phyloP scores from a whole-genome alignment of 2,797 vertebrate genomes.

The Carduelis carduelis region DNA sequence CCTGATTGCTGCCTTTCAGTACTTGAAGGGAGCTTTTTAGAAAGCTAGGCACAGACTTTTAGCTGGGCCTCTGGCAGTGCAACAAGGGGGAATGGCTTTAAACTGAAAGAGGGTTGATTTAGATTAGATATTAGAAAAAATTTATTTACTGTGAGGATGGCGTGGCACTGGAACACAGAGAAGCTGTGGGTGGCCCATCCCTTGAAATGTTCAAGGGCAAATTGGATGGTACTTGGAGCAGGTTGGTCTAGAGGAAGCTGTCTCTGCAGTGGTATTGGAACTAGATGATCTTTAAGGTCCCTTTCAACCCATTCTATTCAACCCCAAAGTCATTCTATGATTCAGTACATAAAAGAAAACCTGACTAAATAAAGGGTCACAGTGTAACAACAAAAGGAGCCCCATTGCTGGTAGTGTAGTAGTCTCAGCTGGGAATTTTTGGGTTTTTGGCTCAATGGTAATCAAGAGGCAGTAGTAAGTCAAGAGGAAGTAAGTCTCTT shows the following conservation, averaged over 20 bases:
- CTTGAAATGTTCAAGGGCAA: not conserved
- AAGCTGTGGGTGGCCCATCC: not conserved
- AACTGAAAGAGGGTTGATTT: not conserved
- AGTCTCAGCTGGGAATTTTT: not conserved
- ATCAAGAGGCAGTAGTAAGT: not conserved
- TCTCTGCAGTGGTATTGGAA: not conserved
- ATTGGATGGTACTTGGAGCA: not conserved
- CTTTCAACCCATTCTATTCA: not conserved
- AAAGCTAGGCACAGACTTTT: not conserved
- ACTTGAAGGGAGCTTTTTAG: not conserved
- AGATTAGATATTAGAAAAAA: not conserved
- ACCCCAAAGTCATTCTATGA: not conserved
- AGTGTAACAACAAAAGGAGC: not conserved
- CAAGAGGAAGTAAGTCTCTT: not conserved
- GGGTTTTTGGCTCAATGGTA: not conserved
- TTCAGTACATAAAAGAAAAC: not conserved
- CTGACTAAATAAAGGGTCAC: not conserved
- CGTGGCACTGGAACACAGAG: not conserved
- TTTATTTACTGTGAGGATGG: rapidly evolving
- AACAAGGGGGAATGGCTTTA: not conserved
- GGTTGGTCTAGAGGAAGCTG: not conserved
- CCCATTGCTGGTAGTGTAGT: not conserved
- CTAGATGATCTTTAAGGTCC: not conserved
- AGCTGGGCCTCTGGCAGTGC: not conserved
- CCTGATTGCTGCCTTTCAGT: not conserved